Conservation (phyloP, 1,140 invertebrate species). For the Orius insidiosus region DNA sequence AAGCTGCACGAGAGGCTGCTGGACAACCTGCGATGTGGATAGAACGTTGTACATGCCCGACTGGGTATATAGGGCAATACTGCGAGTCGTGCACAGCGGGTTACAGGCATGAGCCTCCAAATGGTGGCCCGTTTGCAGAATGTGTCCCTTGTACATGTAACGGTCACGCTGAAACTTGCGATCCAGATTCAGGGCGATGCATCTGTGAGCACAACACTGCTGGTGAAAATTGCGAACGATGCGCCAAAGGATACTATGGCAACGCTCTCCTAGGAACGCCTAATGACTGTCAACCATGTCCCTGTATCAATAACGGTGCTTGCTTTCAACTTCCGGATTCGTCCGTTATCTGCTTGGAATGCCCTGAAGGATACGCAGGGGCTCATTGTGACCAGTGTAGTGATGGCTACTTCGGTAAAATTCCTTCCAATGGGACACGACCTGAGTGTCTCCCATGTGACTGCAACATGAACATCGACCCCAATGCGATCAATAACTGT, state of each 20-base stretch:
- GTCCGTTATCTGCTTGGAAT: constrained; percentile 80
- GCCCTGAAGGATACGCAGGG: constrained; percentile 82
- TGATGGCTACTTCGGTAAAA: constrained; percentile 74
- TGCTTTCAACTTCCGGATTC: constrained; percentile 76
- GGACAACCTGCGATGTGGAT: constrained; percentile 76
- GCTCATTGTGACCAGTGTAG: constrained; percentile 80
- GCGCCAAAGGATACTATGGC: constrained; percentile 85
- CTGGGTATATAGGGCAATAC: constrained; percentile 84
- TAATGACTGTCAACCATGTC: constrained; percentile 81
- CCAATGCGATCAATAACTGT: constrained; percentile 85
- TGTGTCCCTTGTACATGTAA: constrained; percentile 95
- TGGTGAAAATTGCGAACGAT: constrained; percentile 88
- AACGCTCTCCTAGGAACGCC: constrained; percentile 75
- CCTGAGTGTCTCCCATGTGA: constrained; percentile 69
- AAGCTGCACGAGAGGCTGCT: constrained; percentile 61
- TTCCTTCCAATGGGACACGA: constrained; percentile 46
- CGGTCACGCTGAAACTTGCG: constrained; percentile 87
- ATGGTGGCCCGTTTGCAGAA: constrained; percentile 76
- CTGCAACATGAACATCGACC: constrained; percentile 91
- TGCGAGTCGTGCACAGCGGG: constrained; percentile 94
- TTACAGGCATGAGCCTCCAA: constrained; percentile 73
- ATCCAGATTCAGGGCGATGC: constrained; percentile 83
- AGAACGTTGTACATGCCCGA: constrained; percentile 83
- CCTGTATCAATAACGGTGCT: constrained; percentile 82
- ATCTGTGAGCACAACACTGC: constrained; percentile 94